Conservation (phyloP, 2,797 vertebrate species). For the Gadopsis bispinosus region DNA sequence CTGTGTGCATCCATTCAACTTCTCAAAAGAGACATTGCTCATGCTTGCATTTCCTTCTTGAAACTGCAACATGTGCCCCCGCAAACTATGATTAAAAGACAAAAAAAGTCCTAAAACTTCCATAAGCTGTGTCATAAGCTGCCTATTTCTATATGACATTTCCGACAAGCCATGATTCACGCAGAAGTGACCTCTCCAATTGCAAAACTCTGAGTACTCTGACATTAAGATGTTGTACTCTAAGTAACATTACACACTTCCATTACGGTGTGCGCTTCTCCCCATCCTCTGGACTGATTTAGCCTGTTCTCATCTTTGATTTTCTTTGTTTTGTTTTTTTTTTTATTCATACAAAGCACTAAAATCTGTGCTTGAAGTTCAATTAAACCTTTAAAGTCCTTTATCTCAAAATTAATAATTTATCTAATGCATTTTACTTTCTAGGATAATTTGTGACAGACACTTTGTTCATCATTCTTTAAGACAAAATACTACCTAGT, state of each 20-base stretch:
- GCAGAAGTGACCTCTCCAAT: constrained; percentile 24
- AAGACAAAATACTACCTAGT: constrained; percentile 11
- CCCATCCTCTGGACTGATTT: constrained; percentile 11
- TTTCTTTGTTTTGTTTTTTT: too few relatives aligned
- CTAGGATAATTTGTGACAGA: constrained; percentile 9
- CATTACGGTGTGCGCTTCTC: constrained; percentile 31
- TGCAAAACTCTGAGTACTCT: constrained; percentile 27
- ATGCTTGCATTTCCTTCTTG: constrained; percentile 11
- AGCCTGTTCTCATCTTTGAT: constrained; percentile 8
- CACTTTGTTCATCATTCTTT: neutral
- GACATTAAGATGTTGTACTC: too few relatives aligned
- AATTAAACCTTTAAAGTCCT: constrained; percentile 13
- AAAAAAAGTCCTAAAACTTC: neutral
- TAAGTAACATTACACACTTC: constrained; percentile 10
- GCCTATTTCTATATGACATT: constrained; percentile 16
- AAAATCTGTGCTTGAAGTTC: constrained; percentile 8
- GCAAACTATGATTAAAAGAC: neutral
- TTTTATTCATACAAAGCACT: neutral
- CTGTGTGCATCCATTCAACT: neutral
- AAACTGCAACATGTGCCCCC: constrained; percentile 9
- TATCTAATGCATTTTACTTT: constrained; percentile 14
- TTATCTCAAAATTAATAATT: constrained; percentile 8
- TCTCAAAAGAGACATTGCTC: neutral
- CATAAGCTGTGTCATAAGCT: constrained; percentile 7
- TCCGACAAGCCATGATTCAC: constrained; percentile 47